These are phyloP conservation scores for Menidia beryllina DNA, from an alignment of 2,113 vertebrate species.

Conservation along the genomic window DNA sequence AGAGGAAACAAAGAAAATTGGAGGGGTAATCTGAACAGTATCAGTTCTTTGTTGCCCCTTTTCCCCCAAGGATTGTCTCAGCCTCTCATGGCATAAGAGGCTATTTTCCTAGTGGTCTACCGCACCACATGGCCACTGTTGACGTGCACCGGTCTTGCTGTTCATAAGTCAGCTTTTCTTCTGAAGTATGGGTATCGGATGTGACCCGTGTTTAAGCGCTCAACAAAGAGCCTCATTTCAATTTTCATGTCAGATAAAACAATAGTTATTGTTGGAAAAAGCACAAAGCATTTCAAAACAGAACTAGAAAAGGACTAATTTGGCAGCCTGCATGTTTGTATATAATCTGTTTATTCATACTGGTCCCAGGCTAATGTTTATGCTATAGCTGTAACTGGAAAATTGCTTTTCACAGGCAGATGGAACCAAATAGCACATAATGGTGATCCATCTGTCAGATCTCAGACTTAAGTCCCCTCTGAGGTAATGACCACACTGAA, in stretches of 20 bases:
- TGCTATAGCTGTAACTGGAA: constrained; percentile 30
- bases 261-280: too few species aligned
- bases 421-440: constrained; percentile 62
- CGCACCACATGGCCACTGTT: background rate
- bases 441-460: constrained; percentile 49
- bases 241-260: too few species aligned
- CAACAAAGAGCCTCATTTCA: too few species aligned
- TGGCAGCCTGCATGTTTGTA: background rate
- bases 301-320: background rate
- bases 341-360: constrained; percentile 7
- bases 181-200: too few species aligned
- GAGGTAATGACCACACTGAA: constrained; percentile 50
- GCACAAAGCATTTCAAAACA: too few species aligned
- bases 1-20: background rate
- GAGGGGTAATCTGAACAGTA: background rate
- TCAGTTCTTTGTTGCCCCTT: background rate
- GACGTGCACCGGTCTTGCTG: background rate
- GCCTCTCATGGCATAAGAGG: background rate
- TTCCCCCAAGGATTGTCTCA: background rate
- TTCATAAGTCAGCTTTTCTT: background rate
- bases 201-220: too few species aligned
- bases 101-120: background rate
- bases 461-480: constrained; percentile 25
- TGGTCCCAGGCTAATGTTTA: constrained; percentile 22
- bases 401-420: constrained; percentile 30